These are phyloP conservation scores for Oophaga pumilio DNA, from an alignment of 2,113 vertebrate species.

Conservation along the genomic window DNA sequence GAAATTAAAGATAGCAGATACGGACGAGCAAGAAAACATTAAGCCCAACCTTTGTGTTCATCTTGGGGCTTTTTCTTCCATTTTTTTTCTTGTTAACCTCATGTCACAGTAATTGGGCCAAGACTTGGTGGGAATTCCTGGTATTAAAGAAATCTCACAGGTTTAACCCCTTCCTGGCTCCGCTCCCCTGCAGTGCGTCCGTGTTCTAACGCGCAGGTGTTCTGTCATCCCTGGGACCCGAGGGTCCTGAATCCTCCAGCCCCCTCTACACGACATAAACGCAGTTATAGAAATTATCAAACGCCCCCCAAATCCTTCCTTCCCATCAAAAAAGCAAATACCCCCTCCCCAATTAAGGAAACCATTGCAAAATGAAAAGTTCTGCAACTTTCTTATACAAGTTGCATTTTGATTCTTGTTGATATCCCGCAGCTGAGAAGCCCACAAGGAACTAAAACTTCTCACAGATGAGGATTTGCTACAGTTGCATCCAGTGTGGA, in stretches of 20 bases:
- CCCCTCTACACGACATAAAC: too few relatives aligned
- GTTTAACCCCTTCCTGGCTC: slow-evolving; percentile 14
- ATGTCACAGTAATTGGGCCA: slow-evolving; percentile 52
- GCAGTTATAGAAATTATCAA: too few relatives aligned
- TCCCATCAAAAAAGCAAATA: too few relatives aligned
- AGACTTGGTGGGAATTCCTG: slow-evolving; percentile 41
- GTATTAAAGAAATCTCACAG: not conserved
- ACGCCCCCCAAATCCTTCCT: too few relatives aligned
- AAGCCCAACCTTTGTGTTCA: slow-evolving; percentile 47
- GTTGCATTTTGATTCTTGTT: too few relatives aligned
- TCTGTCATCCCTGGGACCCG: not conserved
- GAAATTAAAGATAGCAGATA: slow-evolving; percentile 60
- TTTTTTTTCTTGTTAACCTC: slow-evolving; percentile 53
- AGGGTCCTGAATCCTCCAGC: not conserved
- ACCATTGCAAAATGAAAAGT: too few relatives aligned
- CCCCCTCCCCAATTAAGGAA: too few relatives aligned
- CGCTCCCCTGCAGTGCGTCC: not conserved
- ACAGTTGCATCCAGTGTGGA: too few relatives aligned
- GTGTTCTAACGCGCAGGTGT: not conserved
- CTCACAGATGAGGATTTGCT: too few relatives aligned
- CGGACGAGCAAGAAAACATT: slow-evolving; percentile 49
- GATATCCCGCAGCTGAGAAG: too few relatives aligned
- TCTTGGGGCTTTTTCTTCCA: slow-evolving; percentile 34
- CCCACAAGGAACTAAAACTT: too few relatives aligned
- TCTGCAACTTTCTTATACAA: too few relatives aligned